Evolutionary conservation across 1,140 invertebrate genomes (phyloP).

Genomic region (Drosophila pandora): DNA sequence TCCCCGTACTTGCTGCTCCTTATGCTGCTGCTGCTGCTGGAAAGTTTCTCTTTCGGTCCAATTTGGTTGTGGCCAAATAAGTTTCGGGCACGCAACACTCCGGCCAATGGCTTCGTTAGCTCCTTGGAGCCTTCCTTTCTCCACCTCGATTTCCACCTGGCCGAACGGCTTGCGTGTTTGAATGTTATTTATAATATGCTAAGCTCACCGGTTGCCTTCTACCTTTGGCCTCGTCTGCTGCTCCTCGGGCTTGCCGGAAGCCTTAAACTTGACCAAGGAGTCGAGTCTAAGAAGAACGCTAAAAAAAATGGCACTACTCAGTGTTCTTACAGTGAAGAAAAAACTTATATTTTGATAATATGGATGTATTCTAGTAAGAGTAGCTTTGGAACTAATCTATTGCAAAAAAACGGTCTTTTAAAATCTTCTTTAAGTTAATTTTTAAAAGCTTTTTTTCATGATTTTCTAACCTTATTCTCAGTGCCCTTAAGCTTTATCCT

Average conservation of each 20-base stretch:
- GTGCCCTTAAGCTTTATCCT: background rate
- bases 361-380: too few species aligned
- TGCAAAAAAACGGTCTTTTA: too few species aligned
- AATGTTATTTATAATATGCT: conserved; percentile 74
- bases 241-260: conserved; percentile 11
- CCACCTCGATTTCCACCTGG: conserved; percentile 47
- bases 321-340: conserved; percentile 15
- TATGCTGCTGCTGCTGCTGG: conserved; percentile 17
- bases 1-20: conserved; percentile 18
- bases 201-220: conserved; percentile 20
- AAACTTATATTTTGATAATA: too few species aligned
- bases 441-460: too few species aligned
- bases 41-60: conserved; percentile 29
- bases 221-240: conserved; percentile 2
- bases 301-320: conserved; percentile 35
- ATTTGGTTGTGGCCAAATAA: conserved; percentile 35
- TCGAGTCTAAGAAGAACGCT: background rate
- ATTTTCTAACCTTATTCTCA: background rate
- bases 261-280: conserved; percentile 69
- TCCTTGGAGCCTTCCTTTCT: conserved; percentile 40
- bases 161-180: conserved; percentile 76
- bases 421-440: too few species aligned
- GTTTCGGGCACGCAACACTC: conserved; percentile 62
- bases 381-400: too few species aligned
- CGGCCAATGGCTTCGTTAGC: conserved; percentile 60